A percentile compares a stretch with the other conserved stretches of the same genome.
These are phyloP conservation scores for Probosciger aterrimus DNA, from an alignment of 2,113 vertebrate species.

Conservation along the genomic window DNA sequence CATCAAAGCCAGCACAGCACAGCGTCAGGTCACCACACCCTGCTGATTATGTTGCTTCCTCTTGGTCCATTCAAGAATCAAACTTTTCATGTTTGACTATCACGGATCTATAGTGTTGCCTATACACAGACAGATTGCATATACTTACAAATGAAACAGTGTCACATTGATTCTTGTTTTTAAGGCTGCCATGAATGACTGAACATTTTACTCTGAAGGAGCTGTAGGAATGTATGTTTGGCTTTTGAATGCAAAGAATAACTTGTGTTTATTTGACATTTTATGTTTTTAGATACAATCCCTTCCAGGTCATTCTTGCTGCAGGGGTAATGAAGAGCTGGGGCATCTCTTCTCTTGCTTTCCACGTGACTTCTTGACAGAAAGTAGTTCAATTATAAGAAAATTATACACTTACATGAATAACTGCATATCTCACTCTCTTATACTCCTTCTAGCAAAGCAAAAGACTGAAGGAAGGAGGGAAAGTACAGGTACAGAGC, in stretches of 20 bases:
- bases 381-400: not conserved
- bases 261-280: not conserved
- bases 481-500: not conserved
- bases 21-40: not conserved
- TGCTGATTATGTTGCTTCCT: not conserved
- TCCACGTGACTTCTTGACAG: not conserved
- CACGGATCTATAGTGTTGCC: not conserved
- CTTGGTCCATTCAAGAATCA: not conserved
- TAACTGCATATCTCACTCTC: not conserved
- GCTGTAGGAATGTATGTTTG: not conserved
- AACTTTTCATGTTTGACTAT: conserved; percentile 14
- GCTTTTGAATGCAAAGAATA: conserved; percentile 34
- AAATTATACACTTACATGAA: not conserved
- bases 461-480: not conserved
- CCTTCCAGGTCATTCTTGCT: not conserved
- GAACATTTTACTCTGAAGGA: not conserved
- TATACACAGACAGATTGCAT: not conserved
- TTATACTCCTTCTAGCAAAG: not conserved
- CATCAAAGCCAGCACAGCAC: not conserved
- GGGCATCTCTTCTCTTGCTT: not conserved
- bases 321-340: not conserved
- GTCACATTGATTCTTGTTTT: not conserved
- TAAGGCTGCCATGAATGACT: not conserved
- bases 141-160: not conserved
- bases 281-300: not conserved